A percentile compares a stretch with the other conserved stretches of the same genome.
Evolutionary conservation across 2,888 invertebrate genomes (phyloP).

Genomic region (Hemithea aestivaria): DNA sequence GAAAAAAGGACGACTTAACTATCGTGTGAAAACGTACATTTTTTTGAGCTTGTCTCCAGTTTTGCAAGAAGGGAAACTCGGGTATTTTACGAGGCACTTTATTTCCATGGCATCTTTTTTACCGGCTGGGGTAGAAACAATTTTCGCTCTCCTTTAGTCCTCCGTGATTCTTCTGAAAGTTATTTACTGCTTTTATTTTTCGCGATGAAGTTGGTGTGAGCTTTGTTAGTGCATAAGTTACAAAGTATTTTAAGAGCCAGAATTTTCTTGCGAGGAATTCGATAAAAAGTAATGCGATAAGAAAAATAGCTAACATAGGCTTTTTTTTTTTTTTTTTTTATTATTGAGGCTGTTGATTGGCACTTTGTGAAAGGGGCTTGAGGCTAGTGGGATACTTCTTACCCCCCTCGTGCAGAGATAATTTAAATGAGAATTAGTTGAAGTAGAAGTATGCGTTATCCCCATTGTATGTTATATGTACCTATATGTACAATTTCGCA

Average conservation of each 20-base stretch:
- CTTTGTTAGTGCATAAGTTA: slow-evolving; percentile 2
- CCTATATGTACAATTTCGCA: too few species aligned
- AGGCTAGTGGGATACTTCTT: too few species aligned
- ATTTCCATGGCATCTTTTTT: slow-evolving; percentile 27
- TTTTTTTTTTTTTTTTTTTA: too few species aligned
- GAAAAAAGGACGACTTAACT: slow-evolving; percentile 15
- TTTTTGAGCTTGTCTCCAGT: slow-evolving; percentile 15
- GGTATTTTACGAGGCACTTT: slow-evolving; percentile 27
- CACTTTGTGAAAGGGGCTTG: too few species aligned
- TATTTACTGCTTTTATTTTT: slow-evolving; percentile 25
- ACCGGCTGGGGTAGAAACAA: slow-evolving; percentile 25
- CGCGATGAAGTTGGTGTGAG: slow-evolving; percentile 6
- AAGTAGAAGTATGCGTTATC: too few species aligned
- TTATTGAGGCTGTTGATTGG: too few species aligned
- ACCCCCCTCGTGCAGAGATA: too few species aligned
- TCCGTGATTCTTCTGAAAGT: slow-evolving; percentile 24
- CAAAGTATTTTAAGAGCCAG: not conserved
- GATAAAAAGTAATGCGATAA: too few species aligned
- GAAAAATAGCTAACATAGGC: too few species aligned
- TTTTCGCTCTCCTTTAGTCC: slow-evolving; percentile 24
- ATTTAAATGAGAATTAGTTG: too few species aligned
- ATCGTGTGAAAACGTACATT: slow-evolving; percentile 25
- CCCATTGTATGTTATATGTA: too few species aligned
- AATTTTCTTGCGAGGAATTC: not conserved
- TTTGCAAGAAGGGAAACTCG: slow-evolving; percentile 11